Evolutionary conservation across 2,888 invertebrate genomes (phyloP).

Genomic region (Teleiodes luculella): DNA sequence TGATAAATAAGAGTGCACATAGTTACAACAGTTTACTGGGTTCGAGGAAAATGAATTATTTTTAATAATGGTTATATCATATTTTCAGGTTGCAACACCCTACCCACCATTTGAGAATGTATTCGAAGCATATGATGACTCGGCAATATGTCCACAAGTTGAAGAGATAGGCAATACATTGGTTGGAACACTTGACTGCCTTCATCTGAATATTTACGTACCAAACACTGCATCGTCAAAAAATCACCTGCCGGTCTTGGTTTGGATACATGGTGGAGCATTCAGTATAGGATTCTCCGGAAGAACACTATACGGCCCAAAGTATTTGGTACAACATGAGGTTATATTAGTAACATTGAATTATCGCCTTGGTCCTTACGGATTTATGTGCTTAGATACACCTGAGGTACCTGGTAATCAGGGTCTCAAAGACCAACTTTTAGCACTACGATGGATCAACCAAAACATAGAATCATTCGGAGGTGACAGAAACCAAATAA

Average conservation of each 20-base stretch:
- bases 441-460: constrained; percentile 50
- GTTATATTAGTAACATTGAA: constrained; percentile 48
- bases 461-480: constrained; percentile 50
- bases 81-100: constrained; percentile 36
- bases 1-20: too few species aligned
- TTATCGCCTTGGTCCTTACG: constrained; percentile 50
- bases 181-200: constrained; percentile 42
- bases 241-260: constrained; percentile 45
- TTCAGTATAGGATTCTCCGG: constrained; percentile 34
- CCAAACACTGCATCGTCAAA: constrained; percentile 34
- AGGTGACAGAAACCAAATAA: constrained; percentile 46
- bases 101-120: constrained; percentile 34
- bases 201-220: constrained; percentile 45
- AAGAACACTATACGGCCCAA: constrained; percentile 36
- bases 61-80: too few species aligned
- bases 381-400: constrained; percentile 53
- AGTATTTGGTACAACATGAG: constrained; percentile 43
- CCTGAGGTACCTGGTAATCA: constrained; percentile 49
- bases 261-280: constrained; percentile 48
- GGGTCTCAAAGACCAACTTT: constrained; percentile 51
- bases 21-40: too few species aligned
- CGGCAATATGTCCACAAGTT: constrained; percentile 47
- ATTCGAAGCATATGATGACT: constrained; percentile 46
- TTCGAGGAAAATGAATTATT: too few species aligned
- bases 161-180: constrained; percentile 27